A percentile compares a stretch with the other conserved stretches of the same genome.
phyloP scores from a whole-genome alignment of 2,797 vertebrate genomes.

The Heterohyrax brucei region DNA sequence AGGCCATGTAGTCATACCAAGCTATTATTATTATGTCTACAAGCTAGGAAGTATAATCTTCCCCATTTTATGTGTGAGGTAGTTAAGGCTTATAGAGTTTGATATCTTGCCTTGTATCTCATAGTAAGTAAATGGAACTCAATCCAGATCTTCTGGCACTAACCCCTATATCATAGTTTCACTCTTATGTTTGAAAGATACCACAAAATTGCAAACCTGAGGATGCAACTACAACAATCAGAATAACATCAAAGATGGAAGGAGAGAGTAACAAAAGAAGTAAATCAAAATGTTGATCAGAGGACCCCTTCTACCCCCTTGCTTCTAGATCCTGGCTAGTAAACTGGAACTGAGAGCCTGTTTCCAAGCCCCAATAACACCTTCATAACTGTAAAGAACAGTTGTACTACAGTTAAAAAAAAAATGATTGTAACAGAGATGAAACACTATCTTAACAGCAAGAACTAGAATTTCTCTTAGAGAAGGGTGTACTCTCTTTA shows the following conservation, averaged over 20 bases:
- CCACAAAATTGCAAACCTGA: not conserved
- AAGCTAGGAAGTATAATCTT: not conserved
- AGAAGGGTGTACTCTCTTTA: not conserved
- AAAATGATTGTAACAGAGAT: not conserved
- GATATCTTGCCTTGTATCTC: not conserved
- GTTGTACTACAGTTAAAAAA: not conserved
- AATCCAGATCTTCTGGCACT: not conserved
- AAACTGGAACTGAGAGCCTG: not conserved
- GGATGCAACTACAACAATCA: not conserved
- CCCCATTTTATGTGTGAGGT: not conserved
- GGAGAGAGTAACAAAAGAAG: not conserved
- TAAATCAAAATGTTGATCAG: not conserved
- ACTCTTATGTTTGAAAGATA: not conserved
- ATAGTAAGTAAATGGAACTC: not conserved
- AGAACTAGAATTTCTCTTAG: not conserved
- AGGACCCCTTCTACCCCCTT: not conserved
- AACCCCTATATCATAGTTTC: not conserved
- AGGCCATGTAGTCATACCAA: too few relatives aligned
- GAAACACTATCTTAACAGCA: not conserved
- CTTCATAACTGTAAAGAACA: not conserved
- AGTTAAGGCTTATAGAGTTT: not conserved
- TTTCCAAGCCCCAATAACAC: not conserved
- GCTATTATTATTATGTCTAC: not conserved
- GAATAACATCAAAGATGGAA: not conserved
- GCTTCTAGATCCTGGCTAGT: not conserved